phyloP scores from a whole-genome alignment of 2,797 vertebrate genomes.

The Dipus sagitta region DNA sequence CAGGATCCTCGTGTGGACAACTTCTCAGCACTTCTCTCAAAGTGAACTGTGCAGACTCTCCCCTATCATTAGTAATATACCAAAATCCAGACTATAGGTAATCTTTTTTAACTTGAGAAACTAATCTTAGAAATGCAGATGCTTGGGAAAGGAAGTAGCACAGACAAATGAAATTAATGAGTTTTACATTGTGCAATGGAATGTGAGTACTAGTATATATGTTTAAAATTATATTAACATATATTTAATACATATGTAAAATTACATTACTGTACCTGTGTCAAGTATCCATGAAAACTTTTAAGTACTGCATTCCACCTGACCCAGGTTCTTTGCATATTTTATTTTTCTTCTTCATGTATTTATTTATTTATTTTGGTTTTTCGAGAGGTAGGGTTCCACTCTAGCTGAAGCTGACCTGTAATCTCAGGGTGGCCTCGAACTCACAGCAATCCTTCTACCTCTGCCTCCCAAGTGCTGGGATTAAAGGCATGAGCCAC shows the following conservation, averaged over 20 bases:
- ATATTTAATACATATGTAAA: too few relatives aligned
- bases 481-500: too few relatives aligned
- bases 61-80: neutral
- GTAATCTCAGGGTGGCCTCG: too few relatives aligned
- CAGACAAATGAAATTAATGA: neutral
- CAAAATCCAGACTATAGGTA: neutral
- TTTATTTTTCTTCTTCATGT: neutral
- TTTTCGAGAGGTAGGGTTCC: too few relatives aligned
- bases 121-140: constrained; percentile 35
- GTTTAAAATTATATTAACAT: neutral
- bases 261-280: neutral
- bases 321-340: neutral
- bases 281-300: neutral
- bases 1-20: neutral
- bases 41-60: too few relatives aligned
- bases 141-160: neutral
- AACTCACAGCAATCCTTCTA: too few relatives aligned
- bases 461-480: too few relatives aligned
- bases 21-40: neutral
- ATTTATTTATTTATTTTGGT: constrained; percentile 28
- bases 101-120: neutral
- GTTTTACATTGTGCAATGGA: neutral
- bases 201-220: neutral
- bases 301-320: neutral
- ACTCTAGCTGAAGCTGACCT: too few relatives aligned